phyloP scores from a whole-genome alignment of 2,888 invertebrate species.

The Fragum fragum region DNA sequence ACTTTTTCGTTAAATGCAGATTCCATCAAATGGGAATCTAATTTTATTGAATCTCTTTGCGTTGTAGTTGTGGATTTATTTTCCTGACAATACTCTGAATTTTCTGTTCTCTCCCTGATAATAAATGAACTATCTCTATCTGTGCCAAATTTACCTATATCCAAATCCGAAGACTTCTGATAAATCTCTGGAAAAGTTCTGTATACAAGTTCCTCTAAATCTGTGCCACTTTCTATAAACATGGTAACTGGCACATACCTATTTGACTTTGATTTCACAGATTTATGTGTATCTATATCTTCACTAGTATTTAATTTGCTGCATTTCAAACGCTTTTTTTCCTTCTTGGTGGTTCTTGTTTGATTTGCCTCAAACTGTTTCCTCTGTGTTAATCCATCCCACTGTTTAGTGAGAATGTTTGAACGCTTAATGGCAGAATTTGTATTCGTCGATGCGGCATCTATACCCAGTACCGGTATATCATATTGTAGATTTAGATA shows the following conservation, averaged over 20 bases:
- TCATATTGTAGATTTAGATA: constrained; percentile 91
- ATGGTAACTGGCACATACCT: constrained; percentile 73
- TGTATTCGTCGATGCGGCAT: constrained; percentile 91
- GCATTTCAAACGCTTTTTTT: constrained; percentile 87
- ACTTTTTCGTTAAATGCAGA: too few species aligned
- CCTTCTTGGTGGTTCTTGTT: constrained; percentile 86
- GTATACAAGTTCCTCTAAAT: constrained; percentile 66
- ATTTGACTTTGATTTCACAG: neutral
- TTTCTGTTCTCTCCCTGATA: too few species aligned
- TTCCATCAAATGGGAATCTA: too few species aligned
- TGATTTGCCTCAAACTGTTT: constrained; percentile 29
- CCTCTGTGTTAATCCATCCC: constrained; percentile 73
- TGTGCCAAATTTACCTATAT: too few species aligned
- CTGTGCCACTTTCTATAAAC: constrained; percentile 71
- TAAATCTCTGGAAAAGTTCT: constrained; percentile 46
- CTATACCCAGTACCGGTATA: constrained; percentile 93
- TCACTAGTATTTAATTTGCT: too few species aligned
- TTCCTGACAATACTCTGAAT: too few species aligned
- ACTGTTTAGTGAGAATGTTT: constrained; percentile 74
- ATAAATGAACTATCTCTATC: too few species aligned
- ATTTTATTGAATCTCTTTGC: too few species aligned
- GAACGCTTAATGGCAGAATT: constrained; percentile 89
- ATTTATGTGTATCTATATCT: too few species aligned
- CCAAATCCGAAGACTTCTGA: neutral
- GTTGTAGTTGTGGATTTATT: neutral